Base-by-base conservation (phyloP, 2,113 vertebrate genomes). In the Zosterops hypoxanthus region DNA sequence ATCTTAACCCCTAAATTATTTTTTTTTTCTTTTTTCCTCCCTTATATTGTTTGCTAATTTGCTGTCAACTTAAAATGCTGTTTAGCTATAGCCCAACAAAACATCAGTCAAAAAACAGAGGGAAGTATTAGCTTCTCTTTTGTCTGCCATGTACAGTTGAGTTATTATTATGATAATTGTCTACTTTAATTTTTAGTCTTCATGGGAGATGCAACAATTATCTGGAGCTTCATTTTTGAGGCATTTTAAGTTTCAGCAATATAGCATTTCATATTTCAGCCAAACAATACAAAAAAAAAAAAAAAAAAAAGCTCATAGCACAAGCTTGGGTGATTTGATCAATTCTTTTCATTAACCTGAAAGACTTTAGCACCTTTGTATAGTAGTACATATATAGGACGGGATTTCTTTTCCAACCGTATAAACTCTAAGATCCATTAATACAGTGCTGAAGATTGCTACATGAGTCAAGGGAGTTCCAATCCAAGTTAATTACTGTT, bases 401-500 rank as follows among this genome's bases (percentile, higher is more conserved):
- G 71, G 31, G 57, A 56, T 88, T 90, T 80, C 44, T 78, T 95
- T 95, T 95, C 55, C 86, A 93, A 81, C 90, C 70, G 50, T 84
- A 94, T 64, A 88, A 78, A 78, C 44, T 88, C 90, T 76, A 61
- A 59, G 47, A 75, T 93, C 79, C 69, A 68, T 96, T 94, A 96
- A 95, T 95, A 96, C 75, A 84, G 31, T 60, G 79, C 75, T 85
- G 80, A 92, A 96, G 81, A 96, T 60, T 80, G 69, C 82, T 94
- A 92, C 73, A 78, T 53, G 89, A 96, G 88, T 95, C 95, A 91
- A 50, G 94, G 84, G 94, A 97, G 95, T 97, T 95, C 84, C 39
- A 92, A 91, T 91, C 93, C 60, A 94, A 96, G 80, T 97, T 97
- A 97, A 97, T 97, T 97, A 97, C 84, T 91, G 88, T 77, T 96